Evolutionary conservation across 2,888 invertebrate genomes (phyloP), one percentile per base, ranked within the genome.

Genomic region (Sepioteuthis lessoniana): DNA sequence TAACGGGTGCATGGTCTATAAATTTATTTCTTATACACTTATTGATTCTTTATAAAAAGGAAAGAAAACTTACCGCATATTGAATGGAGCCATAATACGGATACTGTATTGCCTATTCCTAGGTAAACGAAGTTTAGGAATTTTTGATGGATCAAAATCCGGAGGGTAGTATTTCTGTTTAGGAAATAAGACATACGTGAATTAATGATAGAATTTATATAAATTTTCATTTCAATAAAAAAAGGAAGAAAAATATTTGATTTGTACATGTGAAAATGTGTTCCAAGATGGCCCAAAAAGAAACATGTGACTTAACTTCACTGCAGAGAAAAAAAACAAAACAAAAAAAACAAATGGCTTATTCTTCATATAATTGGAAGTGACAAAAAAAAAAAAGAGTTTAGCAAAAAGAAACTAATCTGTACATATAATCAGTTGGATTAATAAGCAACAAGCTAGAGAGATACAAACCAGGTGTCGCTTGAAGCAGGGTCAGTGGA

Each of bases 121-220:
- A 46, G 96, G 95, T 50, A 95, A 95, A 94, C 96, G 96, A 98
- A 99, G 98, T 95, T 99, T 99, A 95, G 99, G 99, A 94, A 99
- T 99, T 98, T 99, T 99, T 94, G 99, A 98, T 1, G 99, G 99
- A 98, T 99, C 99, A 97, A 99, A 99, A 98, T 99, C 99, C 97
- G 99, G 99, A 0, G 99, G 99, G 97, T 99, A 99, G 97, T 99
- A 99, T 99, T 99, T 99, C 99, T 99, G 95, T 76, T 76, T n/a
- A 35, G 10, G n/a, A 76, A 76, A 76, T 76, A n/a, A 35, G 16
- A 35, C 16, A 4, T 0, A 76, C 13, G 19, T 16, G n/a, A 10
- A n/a, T 35, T n/a, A 35, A 76, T 35, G 13, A 28, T 10, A 31
- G 60, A 60, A 60, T 31, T 0, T n/a, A 13, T n/a, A 31, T 13